A percentile compares a stretch with the other conserved stretches of the same genome.
Conservation (phyloP, 2,797 vertebrate species). For the Pogonophryne albipinna region DNA sequence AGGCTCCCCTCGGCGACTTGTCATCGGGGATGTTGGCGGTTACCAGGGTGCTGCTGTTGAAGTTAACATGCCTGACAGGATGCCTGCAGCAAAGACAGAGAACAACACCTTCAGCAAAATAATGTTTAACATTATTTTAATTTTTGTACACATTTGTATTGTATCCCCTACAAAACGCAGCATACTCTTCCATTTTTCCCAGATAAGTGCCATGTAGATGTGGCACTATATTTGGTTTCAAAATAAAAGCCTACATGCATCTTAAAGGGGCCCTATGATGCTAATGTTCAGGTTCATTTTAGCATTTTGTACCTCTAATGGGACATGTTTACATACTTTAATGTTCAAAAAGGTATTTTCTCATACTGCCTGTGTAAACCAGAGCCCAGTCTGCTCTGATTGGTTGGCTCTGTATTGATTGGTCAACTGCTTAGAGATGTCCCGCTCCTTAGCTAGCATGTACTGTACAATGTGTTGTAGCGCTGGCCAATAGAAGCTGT, state of each 20-base stretch:
- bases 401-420: too few relatives aligned
- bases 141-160: not conserved
- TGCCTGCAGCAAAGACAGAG: slow-evolving; percentile 81
- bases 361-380: too few relatives aligned
- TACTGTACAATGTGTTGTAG: too few relatives aligned
- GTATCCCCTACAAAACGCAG: not conserved
- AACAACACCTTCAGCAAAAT: slow-evolving; percentile 5
- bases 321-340: too few relatives aligned
- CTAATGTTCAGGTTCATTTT: too few relatives aligned
- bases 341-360: too few relatives aligned
- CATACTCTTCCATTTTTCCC: not conserved
- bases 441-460: too few relatives aligned
- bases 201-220: not conserved
- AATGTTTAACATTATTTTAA: not conserved
- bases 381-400: too few relatives aligned
- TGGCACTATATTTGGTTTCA: not conserved
- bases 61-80: slow-evolving; percentile 90
- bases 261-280: too few relatives aligned
- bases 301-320: too few relatives aligned
- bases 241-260: not conserved
- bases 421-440: too few relatives aligned
- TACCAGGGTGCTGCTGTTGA: slow-evolving; percentile 90
- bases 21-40: slow-evolving; percentile 95
- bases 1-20: slow-evolving; percentile 88
- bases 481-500: too few relatives aligned